Evolutionary conservation across 2,113 vertebrate species (phyloP).

Genomic region (Anolis sagrei): DNA sequence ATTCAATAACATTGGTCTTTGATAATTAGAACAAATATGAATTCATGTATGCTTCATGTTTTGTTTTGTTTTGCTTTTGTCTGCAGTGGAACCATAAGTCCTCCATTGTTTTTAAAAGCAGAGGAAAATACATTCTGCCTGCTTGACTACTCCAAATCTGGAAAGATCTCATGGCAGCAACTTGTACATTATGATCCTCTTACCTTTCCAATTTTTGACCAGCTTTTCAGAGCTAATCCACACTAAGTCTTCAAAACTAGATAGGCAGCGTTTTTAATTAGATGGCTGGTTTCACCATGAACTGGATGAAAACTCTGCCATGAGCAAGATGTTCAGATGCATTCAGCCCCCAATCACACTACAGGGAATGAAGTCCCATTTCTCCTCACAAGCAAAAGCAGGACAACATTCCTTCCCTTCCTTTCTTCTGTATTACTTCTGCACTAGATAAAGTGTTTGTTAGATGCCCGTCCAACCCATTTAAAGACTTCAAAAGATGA

Average conservation of each 20-base stretch:
- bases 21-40: slow-evolving; percentile 57
- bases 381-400: not conserved
- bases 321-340: too few relatives aligned
- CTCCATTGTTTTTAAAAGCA: slow-evolving; percentile 58
- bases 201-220: not conserved
- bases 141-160: not conserved
- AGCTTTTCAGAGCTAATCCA: not conserved
- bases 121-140: not conserved
- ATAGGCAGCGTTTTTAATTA: not conserved
- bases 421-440: not conserved
- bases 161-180: not conserved
- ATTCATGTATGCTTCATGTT: slow-evolving; percentile 47
- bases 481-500: too few relatives aligned
- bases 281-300: not conserved
- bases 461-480: too few relatives aligned
- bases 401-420: not conserved
- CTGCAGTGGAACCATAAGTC: slow-evolving; percentile 45
- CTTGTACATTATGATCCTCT: not conserved
- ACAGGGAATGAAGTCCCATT: not conserved
- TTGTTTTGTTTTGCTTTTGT: slow-evolving; percentile 35
- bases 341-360: too few relatives aligned
- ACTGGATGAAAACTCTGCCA: not conserved
- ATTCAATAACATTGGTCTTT: slow-evolving; percentile 51
- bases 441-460: not conserved
- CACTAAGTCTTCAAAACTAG: not conserved